Evolutionary conservation across 2,888 invertebrate genomes (phyloP).

Genomic region (Drosophila neonasuta): DNA sequence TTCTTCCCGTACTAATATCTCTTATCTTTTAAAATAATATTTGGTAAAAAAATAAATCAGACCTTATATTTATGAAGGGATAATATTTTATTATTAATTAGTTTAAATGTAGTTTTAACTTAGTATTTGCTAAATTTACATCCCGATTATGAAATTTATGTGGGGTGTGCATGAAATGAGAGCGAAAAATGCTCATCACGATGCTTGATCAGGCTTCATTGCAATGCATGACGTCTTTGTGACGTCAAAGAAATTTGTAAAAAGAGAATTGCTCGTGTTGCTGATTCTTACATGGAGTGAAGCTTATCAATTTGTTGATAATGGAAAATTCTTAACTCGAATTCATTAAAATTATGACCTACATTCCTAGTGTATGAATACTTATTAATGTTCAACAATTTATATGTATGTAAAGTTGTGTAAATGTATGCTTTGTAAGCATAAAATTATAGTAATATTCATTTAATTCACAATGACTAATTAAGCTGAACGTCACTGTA

Average conservation of each 20-base stretch:
- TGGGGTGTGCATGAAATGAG: slow-evolving; percentile 21
- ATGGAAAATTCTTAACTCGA: neutral
- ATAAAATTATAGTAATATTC: neutral
- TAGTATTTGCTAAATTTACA: neutral
- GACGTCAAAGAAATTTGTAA: neutral
- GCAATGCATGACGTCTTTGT: neutral
- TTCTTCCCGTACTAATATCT: no score
- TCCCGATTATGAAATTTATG: slow-evolving; percentile 19
- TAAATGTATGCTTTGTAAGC: neutral
- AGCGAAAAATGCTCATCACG: neutral
- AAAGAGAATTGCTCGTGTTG: neutral
- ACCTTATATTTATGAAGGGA: no score
- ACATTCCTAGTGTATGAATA: neutral
- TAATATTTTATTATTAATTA: no score
- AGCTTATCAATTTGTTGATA: neutral
- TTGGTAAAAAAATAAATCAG: no score
- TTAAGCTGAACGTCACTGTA: slow-evolving; percentile 6
- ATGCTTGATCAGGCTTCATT: neutral
- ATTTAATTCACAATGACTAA: neutral
- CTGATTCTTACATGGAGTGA: neutral
- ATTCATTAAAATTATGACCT: neutral
- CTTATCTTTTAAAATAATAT: no score
- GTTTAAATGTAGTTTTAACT: neutral
- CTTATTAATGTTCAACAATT: no score
- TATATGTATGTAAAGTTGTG: neutral